phyloP scores from a whole-genome alignment of 2,888 invertebrate species.

The Mesochorus sp. region DNA sequence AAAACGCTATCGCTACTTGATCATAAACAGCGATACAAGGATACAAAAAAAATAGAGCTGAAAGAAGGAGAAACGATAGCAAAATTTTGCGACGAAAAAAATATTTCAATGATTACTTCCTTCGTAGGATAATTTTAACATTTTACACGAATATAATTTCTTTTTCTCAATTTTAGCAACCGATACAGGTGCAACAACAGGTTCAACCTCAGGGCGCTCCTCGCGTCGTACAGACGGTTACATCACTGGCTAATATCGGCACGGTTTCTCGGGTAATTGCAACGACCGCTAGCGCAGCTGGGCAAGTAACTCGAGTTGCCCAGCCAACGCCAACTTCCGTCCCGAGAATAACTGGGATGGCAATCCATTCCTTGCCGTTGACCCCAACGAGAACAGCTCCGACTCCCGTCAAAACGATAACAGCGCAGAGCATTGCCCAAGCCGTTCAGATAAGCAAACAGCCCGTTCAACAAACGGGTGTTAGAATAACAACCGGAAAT shows the following conservation, averaged over 20 bases:
- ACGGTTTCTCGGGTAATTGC: constrained; percentile 77
- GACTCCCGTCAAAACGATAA: constrained; percentile 75
- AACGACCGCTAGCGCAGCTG: constrained; percentile 75
- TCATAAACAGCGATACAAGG: too few relatives aligned
- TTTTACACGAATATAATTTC: background rate
- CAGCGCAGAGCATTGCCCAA: constrained; percentile 73
- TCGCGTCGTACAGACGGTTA: constrained; percentile 78
- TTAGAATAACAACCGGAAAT: constrained; percentile 65
- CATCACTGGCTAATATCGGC: constrained; percentile 76
- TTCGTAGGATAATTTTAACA: too few relatives aligned
- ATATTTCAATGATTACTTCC: too few relatives aligned
- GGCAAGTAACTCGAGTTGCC: constrained; percentile 72
- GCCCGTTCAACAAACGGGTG: constrained; percentile 60
- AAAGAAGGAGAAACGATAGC: background rate
- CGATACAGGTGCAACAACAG: constrained; percentile 69
- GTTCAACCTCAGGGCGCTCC: constrained; percentile 68
- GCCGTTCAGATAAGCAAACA: constrained; percentile 76
- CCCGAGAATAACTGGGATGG: constrained; percentile 78
- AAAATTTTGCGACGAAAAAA: background rate
- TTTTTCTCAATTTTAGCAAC: background rate
- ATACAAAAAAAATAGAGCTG: background rate
- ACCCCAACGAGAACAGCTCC: constrained; percentile 74
- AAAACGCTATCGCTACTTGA: too few relatives aligned
- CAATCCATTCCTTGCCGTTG: constrained; percentile 77
- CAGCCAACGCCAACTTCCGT: constrained; percentile 76